Evolutionary conservation across 2,888 invertebrate genomes (phyloP), one percentile per base, ranked within the genome.

Genomic region (Tolmerus cingulatus): DNA sequence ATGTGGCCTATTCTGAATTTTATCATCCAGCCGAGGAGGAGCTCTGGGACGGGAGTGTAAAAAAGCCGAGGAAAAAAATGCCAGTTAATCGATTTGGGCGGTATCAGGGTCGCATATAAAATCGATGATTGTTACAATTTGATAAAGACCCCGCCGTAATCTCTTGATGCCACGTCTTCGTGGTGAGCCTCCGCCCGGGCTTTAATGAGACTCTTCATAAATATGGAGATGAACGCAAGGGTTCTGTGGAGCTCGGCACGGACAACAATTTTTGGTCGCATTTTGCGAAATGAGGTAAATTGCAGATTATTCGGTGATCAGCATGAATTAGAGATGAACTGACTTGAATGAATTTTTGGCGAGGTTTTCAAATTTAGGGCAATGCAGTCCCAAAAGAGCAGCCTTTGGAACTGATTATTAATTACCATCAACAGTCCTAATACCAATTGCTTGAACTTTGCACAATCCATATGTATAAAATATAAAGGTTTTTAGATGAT

Each of bases 91-190:
- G 78, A 78, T 78, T 78, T 43, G 37, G 8, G 40, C 43, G 78
- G 23, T 78, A 78, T 78, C 78, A 78, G 78, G 78, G 78, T 78
- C 78, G 78, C 78, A 78, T 78, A 78, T 23, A 78, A 66, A 78
- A 78, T 78, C 43, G 40, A 78, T 46, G 78, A 78, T 78, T 78
- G 78, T 78, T 78, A 78, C 78, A 78, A 78, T 78, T 78, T 78
- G 78, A 78, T 78, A 78, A 78, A 78, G 40, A 23, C 78, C 43
- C 43, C 23, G 23, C 14, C 30, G 34, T 78, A 78, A 78, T 78
- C 78, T 78, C 43, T 43, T 78, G 78, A 78, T 78, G 78, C 40
- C 66, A 66, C 40, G 78, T 43, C 78, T 78, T 46, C 78, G 19
- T 23, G 78, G 78, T 14, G 78, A 46, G 37, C 43, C 12, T 37